Base-by-base conservation (phyloP, 2,888 invertebrate species). In the Microplitis manilae region DNA sequence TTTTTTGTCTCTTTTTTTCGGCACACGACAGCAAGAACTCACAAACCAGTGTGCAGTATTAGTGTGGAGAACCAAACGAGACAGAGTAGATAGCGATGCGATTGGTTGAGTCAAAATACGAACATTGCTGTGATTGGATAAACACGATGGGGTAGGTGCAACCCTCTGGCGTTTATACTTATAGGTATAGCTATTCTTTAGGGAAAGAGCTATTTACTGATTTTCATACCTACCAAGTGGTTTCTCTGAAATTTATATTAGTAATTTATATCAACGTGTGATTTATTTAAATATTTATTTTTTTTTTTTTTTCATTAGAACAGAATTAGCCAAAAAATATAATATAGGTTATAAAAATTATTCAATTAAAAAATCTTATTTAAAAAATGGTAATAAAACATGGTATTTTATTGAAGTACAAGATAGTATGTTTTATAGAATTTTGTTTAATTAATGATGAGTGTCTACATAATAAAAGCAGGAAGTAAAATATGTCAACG, bases 141-240 rank as follows among this genome's bases (percentile, higher is more conserved):
- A 5, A 70, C 60, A 15, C 68, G 8, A 75, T 77, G 83, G 83
- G 87, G 88, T 87, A 84, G 87, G 86, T 77, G 79, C 88, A 83
- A 84, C 83, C 85, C 85, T 81, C 84, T 83, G 81, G 83, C 50
- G 74, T 60, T 81, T 81, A 80, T 82, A 80, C 83, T 79, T 79
- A 74, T 75, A 78, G 17, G 39, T 61, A 50, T 8, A 50, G 9
- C 13, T 13, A 50, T 50, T 50, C 50, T 50, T 50, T 50, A 50
- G 9, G 13, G 0, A 13, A 65, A 20, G 38, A 13, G 65, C 38
- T 65, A 13, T 65, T 65, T 65, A 65, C 65, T 13, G 13, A 65
- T 65, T 38, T 65, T 38, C 13, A 30, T 13, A 65, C 38, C 30
- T 9, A 65, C 9, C 38, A 65, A 8, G 13, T 20, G 62, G 15